Conservation (phyloP, 2,113 vertebrate genomes). For the Falco punctatus region DNA sequence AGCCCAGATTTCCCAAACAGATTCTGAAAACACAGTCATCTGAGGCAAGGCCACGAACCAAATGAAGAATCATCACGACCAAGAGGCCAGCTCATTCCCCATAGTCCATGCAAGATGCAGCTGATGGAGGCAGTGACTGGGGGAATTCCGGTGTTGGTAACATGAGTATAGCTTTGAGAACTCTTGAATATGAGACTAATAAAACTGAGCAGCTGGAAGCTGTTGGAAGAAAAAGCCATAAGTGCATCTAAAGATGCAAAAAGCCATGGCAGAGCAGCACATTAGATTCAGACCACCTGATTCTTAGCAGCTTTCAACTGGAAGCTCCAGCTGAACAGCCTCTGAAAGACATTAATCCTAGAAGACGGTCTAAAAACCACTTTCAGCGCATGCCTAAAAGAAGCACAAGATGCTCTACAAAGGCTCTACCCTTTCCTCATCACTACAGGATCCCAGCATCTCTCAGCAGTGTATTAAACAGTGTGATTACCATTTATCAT, state of each 20-base stretch:
- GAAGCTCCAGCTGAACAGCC: background rate
- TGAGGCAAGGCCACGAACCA: background rate
- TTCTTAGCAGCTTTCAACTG: background rate
- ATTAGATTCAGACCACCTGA: background rate
- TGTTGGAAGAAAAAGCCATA: background rate
- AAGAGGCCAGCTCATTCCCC: background rate
- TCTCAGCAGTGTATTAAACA: background rate
- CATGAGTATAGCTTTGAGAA: background rate
- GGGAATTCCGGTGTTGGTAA: background rate
- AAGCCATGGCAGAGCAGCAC: background rate
- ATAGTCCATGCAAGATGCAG: background rate
- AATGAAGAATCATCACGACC: background rate
- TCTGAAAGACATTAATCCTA: background rate
- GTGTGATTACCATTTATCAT: background rate
- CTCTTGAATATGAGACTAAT: background rate
- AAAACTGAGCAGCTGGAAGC: background rate
- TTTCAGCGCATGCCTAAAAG: background rate
- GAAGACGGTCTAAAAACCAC: background rate
- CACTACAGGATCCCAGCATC: background rate
- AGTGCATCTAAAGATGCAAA: background rate
- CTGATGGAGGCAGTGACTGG: background rate
- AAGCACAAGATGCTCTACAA: background rate
- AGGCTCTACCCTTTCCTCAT: background rate
- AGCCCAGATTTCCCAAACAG: background rate
- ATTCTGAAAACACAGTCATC: background rate